Percentiles rank a stretch among this genome's conserved stretches.
phyloP scores from a whole-genome alignment of 2,113 vertebrate species.

The Corythaeola cristata region DNA sequence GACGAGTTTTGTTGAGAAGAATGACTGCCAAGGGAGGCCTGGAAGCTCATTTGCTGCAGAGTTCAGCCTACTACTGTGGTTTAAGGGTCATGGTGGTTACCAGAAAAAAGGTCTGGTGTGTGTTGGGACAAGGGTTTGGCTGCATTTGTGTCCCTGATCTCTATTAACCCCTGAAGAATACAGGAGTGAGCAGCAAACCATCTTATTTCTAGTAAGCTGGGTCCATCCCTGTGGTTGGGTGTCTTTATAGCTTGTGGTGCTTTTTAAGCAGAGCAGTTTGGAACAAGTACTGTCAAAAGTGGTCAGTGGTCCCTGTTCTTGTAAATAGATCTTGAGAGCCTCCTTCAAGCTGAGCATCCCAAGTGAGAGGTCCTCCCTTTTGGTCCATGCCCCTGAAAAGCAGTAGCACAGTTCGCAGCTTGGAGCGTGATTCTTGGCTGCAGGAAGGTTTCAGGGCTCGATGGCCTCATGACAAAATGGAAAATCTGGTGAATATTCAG shows the following conservation, averaged over 20 bases:
- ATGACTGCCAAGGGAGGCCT: slow-evolving; percentile 4
- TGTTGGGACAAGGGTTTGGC: rapidly evolving
- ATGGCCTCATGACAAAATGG: rapidly evolving
- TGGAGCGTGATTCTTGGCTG: not conserved
- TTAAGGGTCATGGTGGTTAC: slow-evolving; percentile 3
- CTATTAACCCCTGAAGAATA: not conserved
- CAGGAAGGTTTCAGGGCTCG: not conserved
- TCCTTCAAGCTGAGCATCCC: not conserved
- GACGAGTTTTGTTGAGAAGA: slow-evolving; percentile 21
- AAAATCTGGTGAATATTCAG: not conserved
- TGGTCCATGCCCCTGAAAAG: not conserved
- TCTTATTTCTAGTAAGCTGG: not conserved
- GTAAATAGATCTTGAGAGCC: not conserved
- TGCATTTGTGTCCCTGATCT: not conserved
- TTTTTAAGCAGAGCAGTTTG: not conserved
- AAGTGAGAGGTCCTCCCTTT: not conserved
- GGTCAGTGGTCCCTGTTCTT: not conserved
- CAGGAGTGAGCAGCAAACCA: not conserved
- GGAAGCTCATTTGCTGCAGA: not conserved
- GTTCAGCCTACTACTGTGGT: not conserved
- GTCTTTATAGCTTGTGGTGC: not conserved
- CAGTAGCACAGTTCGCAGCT: not conserved
- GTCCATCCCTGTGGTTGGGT: not conserved
- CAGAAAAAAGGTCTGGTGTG: not conserved
- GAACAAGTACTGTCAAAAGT: not conserved